Evolutionary conservation across 1,140 invertebrate species (phyloP), one percentile per base, ranked within the genome.

Genomic region (Zaprionus capensis): DNA sequence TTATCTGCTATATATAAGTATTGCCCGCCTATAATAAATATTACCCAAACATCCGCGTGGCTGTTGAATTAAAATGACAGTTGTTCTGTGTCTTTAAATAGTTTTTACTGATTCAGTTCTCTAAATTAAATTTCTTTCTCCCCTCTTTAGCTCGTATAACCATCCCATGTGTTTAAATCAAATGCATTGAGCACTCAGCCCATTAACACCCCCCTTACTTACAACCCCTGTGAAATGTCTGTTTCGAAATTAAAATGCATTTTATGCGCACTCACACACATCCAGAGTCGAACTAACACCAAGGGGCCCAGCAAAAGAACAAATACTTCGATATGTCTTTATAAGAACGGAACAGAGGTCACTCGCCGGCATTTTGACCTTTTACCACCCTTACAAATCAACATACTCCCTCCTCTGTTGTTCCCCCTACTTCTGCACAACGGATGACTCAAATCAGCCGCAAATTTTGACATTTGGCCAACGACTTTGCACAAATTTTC

Each of bases 391-490:
- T 17, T 22, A 22, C 76, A 72, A 71, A 88, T 83, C 80, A 83
- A 62, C 63, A 57, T 14, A 70, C 70, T n/a, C 41, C 5, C 9
- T 7, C n/a, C 41, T n/a, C 41, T n/a, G n/a, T 7, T 46, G 6
- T 38, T 15, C n/a, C 2, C 41, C 41, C 31, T 34, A 34, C 9
- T 17, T 15, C 2, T n/a, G 9, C 41, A 11, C 7, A 17, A 46
- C 17, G n/a, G 26, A 65, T 51, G 81, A 56, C 62, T 70, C 65
- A 66, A 84, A 88, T 84, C 84, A 79, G 71, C 78, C 85, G 57
- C 84, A 88, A 87, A 87, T 87, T 87, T 87, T 88, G 84, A 87
- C 84, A 87, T 87, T 87, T 87, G 84, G 82, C 74, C 84, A 88
- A 88, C 81, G 85, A 88, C 71, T 82, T 58, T 65, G 70, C 71